Base-by-base conservation (phyloP, 2,797 vertebrate genomes). In the Triplophysa yarkandensis region DNA sequence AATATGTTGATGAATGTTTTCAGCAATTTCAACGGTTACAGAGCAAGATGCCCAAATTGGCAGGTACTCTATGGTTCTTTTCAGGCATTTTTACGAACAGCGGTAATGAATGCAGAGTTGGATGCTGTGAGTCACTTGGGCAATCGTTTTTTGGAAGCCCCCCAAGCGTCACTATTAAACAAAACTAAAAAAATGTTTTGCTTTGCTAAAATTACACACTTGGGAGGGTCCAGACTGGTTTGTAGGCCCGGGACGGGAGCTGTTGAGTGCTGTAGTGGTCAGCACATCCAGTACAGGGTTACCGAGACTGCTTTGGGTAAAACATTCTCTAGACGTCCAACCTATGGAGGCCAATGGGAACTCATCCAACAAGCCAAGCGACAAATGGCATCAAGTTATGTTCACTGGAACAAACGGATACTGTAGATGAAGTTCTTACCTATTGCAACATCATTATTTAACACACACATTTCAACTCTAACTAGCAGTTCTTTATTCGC, bases 1-100 rank as follows among this genome's bases (percentile, higher is more conserved):
- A 68, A 54, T 61, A 67, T 43, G 55, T 32, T 72, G 68, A 80
- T 66, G 62, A 77, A 77, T 34, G 41, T 4, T 4, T 6, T 43
- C 13, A 16, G 14, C 13, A 17, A 11, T 41, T 14, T 41, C 41
- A 30, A 55, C 36, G 34, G 52, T 58, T 44, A 44, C 21, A 30
- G 5, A 73, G 43, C 1, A 57, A 41, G 23, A 41, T 63, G 27
- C 10, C 10, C 27, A 19, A 60, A 34, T 17, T 2, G 57, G 19
- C 32, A 64, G n/a, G 48, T 54, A 55, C 46, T 63, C 32, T 13
- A 19, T 16, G 46, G 16, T n/a, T 34, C 21, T 63, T 50, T 36
- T 57, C 19, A 8, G 36, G 50, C 39, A 21, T 52, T 52, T 52
- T 46, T 46, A 23, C 27, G 21, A 46, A 30, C 4, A 2, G 16